Base-by-base conservation (phyloP, 2,888 invertebrate genomes). In the Agonopterix alstromeriana region DNA sequence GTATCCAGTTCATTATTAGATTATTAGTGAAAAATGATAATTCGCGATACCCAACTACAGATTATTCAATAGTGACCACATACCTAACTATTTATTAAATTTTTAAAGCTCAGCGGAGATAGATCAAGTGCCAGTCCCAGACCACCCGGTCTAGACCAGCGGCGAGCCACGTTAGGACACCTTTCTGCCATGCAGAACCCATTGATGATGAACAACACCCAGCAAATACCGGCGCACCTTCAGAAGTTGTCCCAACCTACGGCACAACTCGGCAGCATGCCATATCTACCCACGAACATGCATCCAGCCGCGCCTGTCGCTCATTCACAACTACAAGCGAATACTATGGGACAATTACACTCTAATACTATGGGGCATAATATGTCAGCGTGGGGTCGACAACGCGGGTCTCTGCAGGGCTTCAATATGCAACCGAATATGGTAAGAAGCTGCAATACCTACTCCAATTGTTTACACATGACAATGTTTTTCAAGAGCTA, bases 61-160 rank as follows among this genome's bases (percentile, higher is more conserved):
- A 17, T 17, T 2, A 17, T 17, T 17, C 17, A 17, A 17, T 17
- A 17, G 17, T 38, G 38, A 38, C 3, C 38, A 38, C n/a, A 5
- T 10, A 38, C 3, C 38, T 9, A 38, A 38, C 38, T 38, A 38
- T n/a, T 8, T 46, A 38, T 10, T 14, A n/a, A 17, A 17, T 17
- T 56, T 55, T 50, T 56, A 43, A 51, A 81, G 83, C 61, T 77
- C 11, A 63, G 73, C 52, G 74, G 79, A 36, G 82, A 83, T 43
- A 66, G 82, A 63, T 63, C 73, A 51, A 82, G 78, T 53, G 79
- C 82, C 38, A 86, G 86, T 53, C 87, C 87, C 1, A 67, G 73
- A 49, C 80, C 81, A 1, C 65, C 76, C 0, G 53, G 10, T 54
- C 46, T 56, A 48, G 82, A 85, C 12, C 77, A 69, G 50, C 73